A percentile compares a stretch with the other conserved stretches of the same genome.
phyloP scores from a whole-genome alignment of 2,797 vertebrate species.

The Brachyrhaphis roseni region DNA sequence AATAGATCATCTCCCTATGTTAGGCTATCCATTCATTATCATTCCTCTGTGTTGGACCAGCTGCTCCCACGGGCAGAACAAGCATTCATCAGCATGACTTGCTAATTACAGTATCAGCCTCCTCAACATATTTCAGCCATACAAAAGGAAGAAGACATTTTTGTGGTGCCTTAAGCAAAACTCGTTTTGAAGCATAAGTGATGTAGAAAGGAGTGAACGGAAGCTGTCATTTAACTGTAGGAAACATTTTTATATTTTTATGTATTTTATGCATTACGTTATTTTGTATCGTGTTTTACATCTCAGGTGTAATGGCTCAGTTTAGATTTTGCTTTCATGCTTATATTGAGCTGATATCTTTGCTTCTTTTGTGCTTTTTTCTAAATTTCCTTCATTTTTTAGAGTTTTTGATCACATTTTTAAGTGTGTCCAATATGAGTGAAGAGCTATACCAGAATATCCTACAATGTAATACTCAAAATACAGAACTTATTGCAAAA shows the following conservation, averaged over 20 bases:
- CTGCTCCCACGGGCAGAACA: conserved; percentile 64
- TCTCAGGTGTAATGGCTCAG: neutral
- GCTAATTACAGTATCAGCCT: conserved; percentile 65
- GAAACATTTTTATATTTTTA: neutral
- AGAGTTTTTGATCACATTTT: neutral
- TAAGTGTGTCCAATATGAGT: neutral
- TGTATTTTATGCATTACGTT: neutral
- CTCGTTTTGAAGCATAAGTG: neutral
- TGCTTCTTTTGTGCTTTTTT: neutral
- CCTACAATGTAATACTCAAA: neutral
- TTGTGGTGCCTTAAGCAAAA: conserved; percentile 3
- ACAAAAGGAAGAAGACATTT: conserved; percentile 23
- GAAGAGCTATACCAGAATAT: neutral
- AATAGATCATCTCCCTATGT: conserved; percentile 31
- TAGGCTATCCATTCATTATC: conserved; percentile 76
- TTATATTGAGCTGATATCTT: neutral
- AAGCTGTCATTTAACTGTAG: neutral
- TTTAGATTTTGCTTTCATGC: neutral
- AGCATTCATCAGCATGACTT: conserved; percentile 71
- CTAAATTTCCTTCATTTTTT: neutral
- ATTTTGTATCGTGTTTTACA: neutral
- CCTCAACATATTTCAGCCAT: conserved; percentile 28
- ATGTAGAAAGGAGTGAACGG: neutral
- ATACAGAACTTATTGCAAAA: neutral
- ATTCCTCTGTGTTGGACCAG: conserved; percentile 75